Evolutionary conservation across 2,113 vertebrate species (phyloP).

Genomic region (Echinops telfairi): DNA sequence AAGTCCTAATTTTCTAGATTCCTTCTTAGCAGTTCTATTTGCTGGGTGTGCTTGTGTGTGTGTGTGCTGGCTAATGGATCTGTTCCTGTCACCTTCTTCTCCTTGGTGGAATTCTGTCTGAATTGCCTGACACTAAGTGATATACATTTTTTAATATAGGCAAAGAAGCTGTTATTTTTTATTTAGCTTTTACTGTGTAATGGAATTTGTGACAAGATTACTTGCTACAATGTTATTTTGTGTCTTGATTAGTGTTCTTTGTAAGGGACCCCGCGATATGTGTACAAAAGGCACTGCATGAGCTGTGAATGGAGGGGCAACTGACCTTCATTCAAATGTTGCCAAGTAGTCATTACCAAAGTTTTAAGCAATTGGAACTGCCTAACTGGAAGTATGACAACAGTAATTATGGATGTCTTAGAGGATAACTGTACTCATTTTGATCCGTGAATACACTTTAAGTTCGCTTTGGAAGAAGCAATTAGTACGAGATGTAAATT

Average conservation of each 20-base stretch:
- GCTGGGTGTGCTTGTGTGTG: not conserved
- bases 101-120: conserved; percentile 80
- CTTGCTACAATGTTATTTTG: conserved; percentile 89
- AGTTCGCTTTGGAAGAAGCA: conserved; percentile 81
- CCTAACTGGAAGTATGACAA: conserved; percentile 85
- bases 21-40: conserved; percentile 54
- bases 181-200: conserved; percentile 89
- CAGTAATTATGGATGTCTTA: conserved; percentile 86
- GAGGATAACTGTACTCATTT: conserved; percentile 83
- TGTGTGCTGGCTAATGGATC: conserved; percentile 56
- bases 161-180: conserved; percentile 89
- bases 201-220: conserved; percentile 91
- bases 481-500: conserved; percentile 68
- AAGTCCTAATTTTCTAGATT: conserved; percentile 49
- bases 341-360: conserved; percentile 89
- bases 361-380: conserved; percentile 88
- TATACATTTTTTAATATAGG: conserved; percentile 89
- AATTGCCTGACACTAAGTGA: conserved; percentile 89
- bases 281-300: conserved; percentile 82
- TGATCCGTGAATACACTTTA: conserved; percentile 82
- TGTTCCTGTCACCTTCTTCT: conserved; percentile 72
- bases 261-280: conserved; percentile 85
- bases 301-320: conserved; percentile 84
- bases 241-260: conserved; percentile 89
- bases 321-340: conserved; percentile 87